A percentile compares a stretch with the other conserved stretches of the same genome.
Conservation (phyloP, 2,888 invertebrate species). For the Heliconius charithonia region DNA sequence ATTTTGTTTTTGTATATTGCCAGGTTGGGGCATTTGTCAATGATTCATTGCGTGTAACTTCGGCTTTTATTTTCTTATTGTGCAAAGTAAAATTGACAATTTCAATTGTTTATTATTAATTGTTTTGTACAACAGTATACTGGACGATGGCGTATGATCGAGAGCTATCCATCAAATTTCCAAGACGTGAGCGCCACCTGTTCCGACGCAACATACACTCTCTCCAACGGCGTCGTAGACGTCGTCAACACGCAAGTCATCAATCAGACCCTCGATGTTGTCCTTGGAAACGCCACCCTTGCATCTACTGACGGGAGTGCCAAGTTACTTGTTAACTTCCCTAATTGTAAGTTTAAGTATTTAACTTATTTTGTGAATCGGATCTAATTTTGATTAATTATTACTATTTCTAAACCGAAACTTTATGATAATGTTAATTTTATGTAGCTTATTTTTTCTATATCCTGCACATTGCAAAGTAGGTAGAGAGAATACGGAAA, state of each 20-base stretch:
- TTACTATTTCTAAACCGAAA: background rate
- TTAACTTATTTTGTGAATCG: background rate
- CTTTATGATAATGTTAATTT: background rate
- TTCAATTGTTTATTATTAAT: background rate
- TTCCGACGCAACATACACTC: constrained; percentile 60
- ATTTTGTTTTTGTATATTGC: no score
- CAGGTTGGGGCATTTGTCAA: no score
- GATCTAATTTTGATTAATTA: background rate
- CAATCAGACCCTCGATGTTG: constrained; percentile 53
- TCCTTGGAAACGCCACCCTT: constrained; percentile 58
- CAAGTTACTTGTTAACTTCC: constrained; percentile 84
- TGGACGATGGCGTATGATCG: constrained; percentile 65
- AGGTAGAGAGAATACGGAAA: background rate
- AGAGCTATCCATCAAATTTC: constrained; percentile 61
- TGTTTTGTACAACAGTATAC: constrained; percentile 49
- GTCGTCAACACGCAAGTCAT: constrained; percentile 65
- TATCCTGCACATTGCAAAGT: background rate
- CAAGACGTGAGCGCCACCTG: constrained; percentile 60
- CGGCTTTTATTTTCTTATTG: no score
- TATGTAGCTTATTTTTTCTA: background rate
- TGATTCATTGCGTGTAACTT: no score
- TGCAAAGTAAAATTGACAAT: no score
- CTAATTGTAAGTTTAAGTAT: constrained; percentile 59
- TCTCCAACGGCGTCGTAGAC: constrained; percentile 51
- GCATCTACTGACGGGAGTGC: constrained; percentile 84